Evolutionary conservation across 2,797 vertebrate genomes (phyloP).

Genomic region (Phalanger gymnotis): DNA sequence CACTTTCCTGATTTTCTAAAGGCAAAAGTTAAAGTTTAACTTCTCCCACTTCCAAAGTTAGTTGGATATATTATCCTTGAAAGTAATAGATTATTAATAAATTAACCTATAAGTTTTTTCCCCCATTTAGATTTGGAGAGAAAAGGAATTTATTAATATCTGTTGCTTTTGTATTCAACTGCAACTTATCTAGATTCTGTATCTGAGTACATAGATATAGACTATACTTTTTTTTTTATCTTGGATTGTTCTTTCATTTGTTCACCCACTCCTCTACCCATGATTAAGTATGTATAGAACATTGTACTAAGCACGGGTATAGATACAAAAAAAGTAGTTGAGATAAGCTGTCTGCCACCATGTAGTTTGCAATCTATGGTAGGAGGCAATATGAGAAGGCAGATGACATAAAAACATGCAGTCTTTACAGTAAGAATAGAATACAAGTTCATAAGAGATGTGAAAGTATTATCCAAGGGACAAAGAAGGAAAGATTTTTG

Average conservation of each 20-base stretch:
- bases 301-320: background rate
- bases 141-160: background rate
- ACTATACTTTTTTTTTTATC: background rate
- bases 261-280: background rate
- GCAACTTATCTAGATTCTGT: background rate
- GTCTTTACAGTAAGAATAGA: background rate
- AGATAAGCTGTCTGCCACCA: background rate
- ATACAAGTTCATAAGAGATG: background rate
- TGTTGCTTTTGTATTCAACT: background rate
- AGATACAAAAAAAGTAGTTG: background rate
- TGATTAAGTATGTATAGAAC: background rate
- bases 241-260: background rate
- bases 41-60: background rate
- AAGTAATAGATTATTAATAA: background rate
- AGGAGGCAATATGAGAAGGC: background rate
- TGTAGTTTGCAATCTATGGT: background rate
- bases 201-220: background rate
- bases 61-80: background rate
- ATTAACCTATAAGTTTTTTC: background rate
- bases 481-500: background rate
- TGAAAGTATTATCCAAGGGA: background rate
- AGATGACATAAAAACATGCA: background rate
- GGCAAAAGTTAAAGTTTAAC: background rate
- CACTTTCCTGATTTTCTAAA: background rate
- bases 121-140: background rate